Evolutionary conservation across 2,113 vertebrate species (phyloP), one percentile per base, ranked within the genome.

Genomic region (Catharus minimus): DNA sequence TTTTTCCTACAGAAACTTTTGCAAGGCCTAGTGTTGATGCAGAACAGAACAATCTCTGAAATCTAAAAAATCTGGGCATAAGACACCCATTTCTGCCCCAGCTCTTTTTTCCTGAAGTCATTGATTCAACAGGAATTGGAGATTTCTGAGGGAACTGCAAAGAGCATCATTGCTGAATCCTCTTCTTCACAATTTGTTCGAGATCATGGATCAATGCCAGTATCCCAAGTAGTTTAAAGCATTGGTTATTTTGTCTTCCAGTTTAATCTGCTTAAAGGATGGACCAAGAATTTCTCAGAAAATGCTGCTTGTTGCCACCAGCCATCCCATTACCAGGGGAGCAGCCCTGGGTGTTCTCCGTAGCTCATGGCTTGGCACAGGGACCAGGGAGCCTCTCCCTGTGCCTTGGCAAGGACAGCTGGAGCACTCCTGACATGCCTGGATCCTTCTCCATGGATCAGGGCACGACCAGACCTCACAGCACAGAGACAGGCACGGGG

Each of bases 241-340:
- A n/a, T n/a, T 78, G 65, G 41, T 68, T 61, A 53, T 55, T 88
- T 57, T 67, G 57, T 43, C 38, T 86, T 90, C 41, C 36, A 24
- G 33, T 9, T 49, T 38, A 74, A 24, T 28, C 36, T 75, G 4
- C 17, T 67, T 38, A 72, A 49, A 90, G 43, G 13, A 39, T 50
- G 4, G 5, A 28, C 89, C 89, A 74, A 61, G 57, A 96, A 92
- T 47, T 36, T 15, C 71, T 82, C 52, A 46, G 36, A 69, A 86
- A 75, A 43, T 21, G 47, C 61, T 85, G 76, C 65, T 94, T 41
- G 43, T 81, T 94, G 90, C 66, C 88, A 94, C 87, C 69, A 62
- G 65, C 36, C 61, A 53, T 85, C 41, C 61, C 49, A n/a, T 85
- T 88, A 39, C 7, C 4, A 27, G 57, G 43, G 21, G 36, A 39